Conservation (phyloP, 2,113 vertebrate species). For the Siniperca chuatsi region DNA sequence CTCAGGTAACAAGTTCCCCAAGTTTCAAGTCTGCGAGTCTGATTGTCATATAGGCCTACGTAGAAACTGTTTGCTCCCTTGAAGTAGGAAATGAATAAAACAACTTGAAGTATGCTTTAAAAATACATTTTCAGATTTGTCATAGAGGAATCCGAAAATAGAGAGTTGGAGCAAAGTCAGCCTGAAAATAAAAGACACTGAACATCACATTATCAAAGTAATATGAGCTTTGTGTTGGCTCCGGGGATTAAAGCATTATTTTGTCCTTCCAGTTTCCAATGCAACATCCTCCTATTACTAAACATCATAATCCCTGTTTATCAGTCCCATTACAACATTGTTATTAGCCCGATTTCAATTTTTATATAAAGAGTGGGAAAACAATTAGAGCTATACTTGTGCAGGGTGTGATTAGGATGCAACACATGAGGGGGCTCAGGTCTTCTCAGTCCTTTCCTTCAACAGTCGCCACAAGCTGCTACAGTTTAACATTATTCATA, state of each 20-base stretch:
- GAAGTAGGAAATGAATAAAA: neutral
- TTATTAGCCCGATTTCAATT: neutral
- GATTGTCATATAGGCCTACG: neutral
- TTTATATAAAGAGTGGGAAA: neutral
- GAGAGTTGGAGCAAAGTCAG: neutral
- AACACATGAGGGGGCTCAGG: neutral
- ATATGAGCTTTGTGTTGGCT: slow-evolving; percentile 20
- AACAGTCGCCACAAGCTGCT: neutral
- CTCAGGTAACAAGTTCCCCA: neutral
- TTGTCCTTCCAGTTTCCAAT: slow-evolving; percentile 2
- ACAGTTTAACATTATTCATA: neutral
- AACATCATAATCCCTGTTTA: slow-evolving; percentile 13
- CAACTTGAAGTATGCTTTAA: neutral
- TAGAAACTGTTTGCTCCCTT: neutral
- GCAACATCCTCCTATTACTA: slow-evolving; percentile 6
- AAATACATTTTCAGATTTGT: neutral
- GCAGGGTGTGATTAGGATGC: no score
- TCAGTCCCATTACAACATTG: neutral
- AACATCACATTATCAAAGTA: slow-evolving; percentile 1
- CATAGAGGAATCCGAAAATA: neutral
- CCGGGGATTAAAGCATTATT: slow-evolving; percentile 18
- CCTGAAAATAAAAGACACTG: neutral
- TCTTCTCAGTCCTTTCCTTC: neutral
- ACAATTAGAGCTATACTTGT: no score
- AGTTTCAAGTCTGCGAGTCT: no score